These are phyloP conservation scores for Dryoscopus gambensis DNA, from an alignment of 2,113 vertebrate species.

Conservation along the genomic window DNA sequence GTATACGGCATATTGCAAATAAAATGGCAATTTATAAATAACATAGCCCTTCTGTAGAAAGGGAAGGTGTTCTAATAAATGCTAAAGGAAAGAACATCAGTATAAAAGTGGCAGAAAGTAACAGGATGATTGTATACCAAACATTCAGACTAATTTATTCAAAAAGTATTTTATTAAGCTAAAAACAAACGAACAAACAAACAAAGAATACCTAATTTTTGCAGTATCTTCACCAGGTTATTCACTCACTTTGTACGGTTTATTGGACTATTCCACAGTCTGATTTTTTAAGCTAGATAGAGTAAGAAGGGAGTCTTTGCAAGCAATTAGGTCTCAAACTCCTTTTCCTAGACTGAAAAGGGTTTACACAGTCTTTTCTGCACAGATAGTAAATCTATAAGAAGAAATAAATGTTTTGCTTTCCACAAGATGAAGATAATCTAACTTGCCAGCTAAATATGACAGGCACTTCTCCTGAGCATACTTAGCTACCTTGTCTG, in stretches of 20 bases:
- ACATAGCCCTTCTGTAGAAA: not conserved
- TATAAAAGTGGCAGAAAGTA: not conserved
- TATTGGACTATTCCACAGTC: not conserved
- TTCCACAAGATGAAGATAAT: not conserved
- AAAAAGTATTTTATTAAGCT: not conserved
- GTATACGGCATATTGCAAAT: not conserved
- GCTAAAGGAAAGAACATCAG: not conserved
- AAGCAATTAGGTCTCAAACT: not conserved
- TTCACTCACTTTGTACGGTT: not conserved
- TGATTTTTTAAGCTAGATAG: not conserved
- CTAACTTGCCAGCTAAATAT: not conserved
- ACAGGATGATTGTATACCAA: not conserved
- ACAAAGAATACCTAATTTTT: not conserved
- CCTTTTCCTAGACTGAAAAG: not conserved
- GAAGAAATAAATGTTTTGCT: not conserved
- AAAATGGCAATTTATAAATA: slow-evolving; percentile 13
- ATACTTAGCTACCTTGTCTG: not conserved
- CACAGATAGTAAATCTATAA: not conserved
- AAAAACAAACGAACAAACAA: not conserved
- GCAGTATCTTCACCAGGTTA: not conserved
- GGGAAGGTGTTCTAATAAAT: not conserved
- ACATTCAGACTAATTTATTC: not conserved
- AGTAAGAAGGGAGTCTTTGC: not conserved
- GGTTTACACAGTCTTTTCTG: not conserved
- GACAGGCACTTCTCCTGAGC: not conserved